These are phyloP conservation scores for Leptopterna dolabrata DNA, from an alignment of 2,888 invertebrate genomes.

Conservation along the genomic window DNA sequence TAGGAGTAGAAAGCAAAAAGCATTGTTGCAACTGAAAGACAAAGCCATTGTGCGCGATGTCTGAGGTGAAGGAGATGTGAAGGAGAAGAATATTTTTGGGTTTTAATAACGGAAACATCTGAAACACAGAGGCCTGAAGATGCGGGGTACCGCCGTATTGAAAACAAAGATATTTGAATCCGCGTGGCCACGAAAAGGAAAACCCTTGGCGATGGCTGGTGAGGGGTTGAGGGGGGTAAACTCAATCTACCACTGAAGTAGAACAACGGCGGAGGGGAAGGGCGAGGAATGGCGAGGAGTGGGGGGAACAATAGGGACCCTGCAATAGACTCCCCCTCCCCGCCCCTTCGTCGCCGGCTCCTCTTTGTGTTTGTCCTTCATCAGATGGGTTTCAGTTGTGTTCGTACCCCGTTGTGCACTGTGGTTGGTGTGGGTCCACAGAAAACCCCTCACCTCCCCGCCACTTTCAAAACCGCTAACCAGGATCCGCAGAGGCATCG, in stretches of 20 bases:
- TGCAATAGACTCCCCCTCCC: conserved; percentile 29
- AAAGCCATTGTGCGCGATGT: not conserved
- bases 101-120: conserved; percentile 42
- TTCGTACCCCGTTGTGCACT: conserved; percentile 7
- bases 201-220: not conserved
- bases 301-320: conserved; percentile 18
- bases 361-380: conserved; percentile 34
- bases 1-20: not conserved
- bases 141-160: conserved; percentile 4
- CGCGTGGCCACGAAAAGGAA: conserved; percentile 30
- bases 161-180: conserved; percentile 47
- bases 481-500: not conserved
- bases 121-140: conserved; percentile 9
- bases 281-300: not conserved
- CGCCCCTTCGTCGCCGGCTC: not conserved
- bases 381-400: conserved; percentile 40
- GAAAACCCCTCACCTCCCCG: not conserved
- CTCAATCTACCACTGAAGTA: conserved; percentile 46
- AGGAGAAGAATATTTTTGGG: conserved; percentile 29
- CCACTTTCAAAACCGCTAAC: not conserved
- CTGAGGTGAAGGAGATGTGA: not conserved
- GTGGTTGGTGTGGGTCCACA: not conserved
- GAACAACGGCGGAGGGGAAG: not conserved
- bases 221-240: not conserved
- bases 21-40: conserved; percentile 3